Percentiles rank a stretch among this genome's conserved stretches.
These are phyloP conservation scores for Eremophila alpestris DNA, from an alignment of 2,797 vertebrate genomes.

Conservation along the genomic window DNA sequence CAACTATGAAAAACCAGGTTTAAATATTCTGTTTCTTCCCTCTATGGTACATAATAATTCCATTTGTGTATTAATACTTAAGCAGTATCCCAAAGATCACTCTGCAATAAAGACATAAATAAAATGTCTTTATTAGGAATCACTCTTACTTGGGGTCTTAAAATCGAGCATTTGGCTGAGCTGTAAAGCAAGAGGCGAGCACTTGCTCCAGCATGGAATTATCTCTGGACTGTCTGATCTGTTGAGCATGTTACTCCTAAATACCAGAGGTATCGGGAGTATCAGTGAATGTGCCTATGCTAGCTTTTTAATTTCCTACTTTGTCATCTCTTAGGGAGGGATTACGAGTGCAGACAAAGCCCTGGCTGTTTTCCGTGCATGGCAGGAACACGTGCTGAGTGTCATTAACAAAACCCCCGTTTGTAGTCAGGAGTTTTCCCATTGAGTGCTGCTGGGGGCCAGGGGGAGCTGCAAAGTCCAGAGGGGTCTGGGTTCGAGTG, in stretches of 20 bases:
- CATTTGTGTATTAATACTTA: neutral
- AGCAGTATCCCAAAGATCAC: neutral
- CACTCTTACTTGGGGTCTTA: neutral
- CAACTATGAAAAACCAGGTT: neutral
- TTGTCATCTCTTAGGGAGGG: slow-evolving; percentile 46
- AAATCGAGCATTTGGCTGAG: neutral
- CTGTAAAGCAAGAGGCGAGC: neutral
- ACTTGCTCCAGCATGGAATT: neutral
- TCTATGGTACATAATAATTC: neutral
- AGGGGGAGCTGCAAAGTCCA: neutral
- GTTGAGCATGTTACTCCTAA: neutral
- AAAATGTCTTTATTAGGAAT: neutral
- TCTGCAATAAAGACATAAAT: neutral
- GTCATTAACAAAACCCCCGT: slow-evolving; percentile 5
- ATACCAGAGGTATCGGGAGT: neutral
- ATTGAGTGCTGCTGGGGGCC: neutral
- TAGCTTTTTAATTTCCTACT: slow-evolving; percentile 55
- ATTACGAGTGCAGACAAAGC: slow-evolving; percentile 48
- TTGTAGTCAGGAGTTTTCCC: neutral
- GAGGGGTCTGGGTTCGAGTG: accelerated
- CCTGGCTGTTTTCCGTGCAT: slow-evolving; percentile 7
- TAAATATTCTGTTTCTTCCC: neutral
- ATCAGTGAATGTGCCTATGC: slow-evolving; percentile 16
- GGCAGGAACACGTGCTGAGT: slow-evolving; percentile 43
- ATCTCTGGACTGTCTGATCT: neutral